Evolutionary conservation across 2,888 invertebrate genomes (phyloP).

Genomic region (Lumbricus terrestris): DNA sequence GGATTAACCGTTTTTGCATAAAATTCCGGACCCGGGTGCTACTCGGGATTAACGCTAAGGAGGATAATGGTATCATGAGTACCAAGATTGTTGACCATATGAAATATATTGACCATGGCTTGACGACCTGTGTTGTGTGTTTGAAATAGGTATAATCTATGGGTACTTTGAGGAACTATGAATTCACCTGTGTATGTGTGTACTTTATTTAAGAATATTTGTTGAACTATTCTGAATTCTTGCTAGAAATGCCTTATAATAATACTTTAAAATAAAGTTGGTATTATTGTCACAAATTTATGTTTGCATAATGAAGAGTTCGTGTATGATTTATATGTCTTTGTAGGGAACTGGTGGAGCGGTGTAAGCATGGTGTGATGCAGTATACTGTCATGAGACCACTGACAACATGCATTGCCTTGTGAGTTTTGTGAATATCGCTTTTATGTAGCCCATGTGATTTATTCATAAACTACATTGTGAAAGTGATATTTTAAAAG

Average conservation of each 20-base stretch:
- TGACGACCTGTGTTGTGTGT: neutral
- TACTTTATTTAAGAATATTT: neutral
- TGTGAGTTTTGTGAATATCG: slow-evolving; percentile 67
- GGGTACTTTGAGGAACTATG: neutral
- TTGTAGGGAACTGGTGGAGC: slow-evolving; percentile 82
- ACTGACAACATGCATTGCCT: slow-evolving; percentile 82
- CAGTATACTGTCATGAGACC: slow-evolving; percentile 92
- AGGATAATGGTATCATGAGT: neutral
- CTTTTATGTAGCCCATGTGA: neutral
- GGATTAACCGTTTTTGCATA: too few species aligned
- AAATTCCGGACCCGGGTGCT: too few species aligned
- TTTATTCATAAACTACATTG: neutral
- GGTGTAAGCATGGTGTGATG: slow-evolving; percentile 92
- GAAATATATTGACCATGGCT: neutral
- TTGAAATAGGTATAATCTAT: neutral
- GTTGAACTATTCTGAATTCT: neutral
- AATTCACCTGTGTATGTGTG: neutral
- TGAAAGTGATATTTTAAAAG: too few species aligned
- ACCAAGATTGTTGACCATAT: neutral
- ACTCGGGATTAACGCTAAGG: too few species aligned
- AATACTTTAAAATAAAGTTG: too few species aligned
- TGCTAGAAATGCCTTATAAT: neutral
- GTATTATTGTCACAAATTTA: neutral
- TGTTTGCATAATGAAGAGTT: neutral
- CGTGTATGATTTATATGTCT: slow-evolving; percentile 32